Evolutionary conservation across 2,113 vertebrate genomes (phyloP).

Genomic region (Neolamprologus sp.): DNA sequence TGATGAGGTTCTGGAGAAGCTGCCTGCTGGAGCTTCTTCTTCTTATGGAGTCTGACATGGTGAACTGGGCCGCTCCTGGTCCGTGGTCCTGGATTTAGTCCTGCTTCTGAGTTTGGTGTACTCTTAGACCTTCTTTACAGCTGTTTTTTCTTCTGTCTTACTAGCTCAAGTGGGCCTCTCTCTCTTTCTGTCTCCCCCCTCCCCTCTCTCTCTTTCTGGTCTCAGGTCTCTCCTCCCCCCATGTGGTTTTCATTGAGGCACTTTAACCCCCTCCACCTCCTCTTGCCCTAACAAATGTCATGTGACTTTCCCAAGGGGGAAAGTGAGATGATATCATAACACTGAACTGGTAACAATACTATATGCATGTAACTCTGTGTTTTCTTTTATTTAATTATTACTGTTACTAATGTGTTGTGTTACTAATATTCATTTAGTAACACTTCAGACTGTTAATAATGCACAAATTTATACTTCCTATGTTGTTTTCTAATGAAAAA

Average conservation of each 20-base stretch:
- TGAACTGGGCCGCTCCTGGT: conserved; percentile 4
- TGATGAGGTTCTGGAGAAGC: conserved; percentile 79
- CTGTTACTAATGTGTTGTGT: too few species aligned
- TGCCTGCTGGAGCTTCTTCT: conserved; percentile 76
- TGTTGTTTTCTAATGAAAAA: background rate
- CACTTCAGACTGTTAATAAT: background rate
- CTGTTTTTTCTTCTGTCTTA: conserved; percentile 2
- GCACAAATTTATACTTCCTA: background rate
- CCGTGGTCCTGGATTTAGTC: background rate
- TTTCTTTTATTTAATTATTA: background rate
- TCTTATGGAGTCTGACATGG: conserved; percentile 66
- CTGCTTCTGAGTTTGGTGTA: background rate
- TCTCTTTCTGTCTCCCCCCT: background rate
- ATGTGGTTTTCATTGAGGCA: conserved; percentile 70
- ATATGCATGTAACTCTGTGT: background rate
- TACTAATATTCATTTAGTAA: background rate
- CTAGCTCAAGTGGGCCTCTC: conserved; percentile 38
- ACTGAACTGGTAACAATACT: conserved; percentile 11
- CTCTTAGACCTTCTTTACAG: background rate
- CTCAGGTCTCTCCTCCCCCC: conserved; percentile 44
- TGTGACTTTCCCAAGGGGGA: conserved; percentile 58
- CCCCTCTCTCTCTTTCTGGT: conserved; percentile 1
- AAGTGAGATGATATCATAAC: conserved; percentile 59
- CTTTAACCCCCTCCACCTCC: conserved; percentile 27
- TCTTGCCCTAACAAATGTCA: conserved; percentile 35